Percentiles rank a stretch among this genome's conserved stretches.
phyloP scores from a whole-genome alignment of 2,797 vertebrate genomes.

The Oreochromis mossambicus region DNA sequence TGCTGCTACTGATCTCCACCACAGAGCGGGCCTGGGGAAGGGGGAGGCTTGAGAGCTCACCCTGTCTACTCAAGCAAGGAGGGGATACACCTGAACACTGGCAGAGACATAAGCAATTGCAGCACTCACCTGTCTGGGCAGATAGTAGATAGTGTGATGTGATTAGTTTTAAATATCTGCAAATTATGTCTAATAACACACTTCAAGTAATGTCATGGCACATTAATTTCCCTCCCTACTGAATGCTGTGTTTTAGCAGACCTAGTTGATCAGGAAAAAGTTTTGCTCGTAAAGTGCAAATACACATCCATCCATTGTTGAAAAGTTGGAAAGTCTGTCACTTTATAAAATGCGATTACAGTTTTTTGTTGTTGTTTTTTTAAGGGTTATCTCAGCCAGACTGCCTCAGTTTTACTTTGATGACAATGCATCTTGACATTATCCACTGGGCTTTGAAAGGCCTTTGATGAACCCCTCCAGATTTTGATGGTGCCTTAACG shows the following conservation, averaged over 20 bases:
- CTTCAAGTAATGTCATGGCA: slow-evolving; percentile 21
- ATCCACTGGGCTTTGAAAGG: slow-evolving; percentile 2
- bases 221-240: neutral
- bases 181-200: slow-evolving; percentile 39
- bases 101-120: slow-evolving; percentile 3
- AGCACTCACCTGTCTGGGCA: slow-evolving; percentile 42
- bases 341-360: neutral
- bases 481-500: neutral
- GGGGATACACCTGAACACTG: slow-evolving; percentile 39
- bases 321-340: neutral
- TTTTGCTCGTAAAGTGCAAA: neutral
- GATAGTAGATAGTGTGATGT: slow-evolving; percentile 22
- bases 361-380: neutral
- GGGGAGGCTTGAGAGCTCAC: slow-evolving; percentile 44
- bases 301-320: neutral
- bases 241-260: neutral
- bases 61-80: slow-evolving; percentile 30
- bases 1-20: slow-evolving; percentile 67
- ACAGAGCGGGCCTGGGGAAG: slow-evolving; percentile 39
- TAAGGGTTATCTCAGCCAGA: neutral
- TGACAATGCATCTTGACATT: slow-evolving; percentile 22
- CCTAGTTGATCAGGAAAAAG: neutral
- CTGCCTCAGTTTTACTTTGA: slow-evolving; percentile 9
- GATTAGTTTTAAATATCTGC: slow-evolving; percentile 27
- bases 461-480: neutral